A percentile compares a stretch with the other conserved stretches of the same genome.
phyloP scores from a whole-genome alignment of 2,797 vertebrate species.

The Scleropages formosus region DNA sequence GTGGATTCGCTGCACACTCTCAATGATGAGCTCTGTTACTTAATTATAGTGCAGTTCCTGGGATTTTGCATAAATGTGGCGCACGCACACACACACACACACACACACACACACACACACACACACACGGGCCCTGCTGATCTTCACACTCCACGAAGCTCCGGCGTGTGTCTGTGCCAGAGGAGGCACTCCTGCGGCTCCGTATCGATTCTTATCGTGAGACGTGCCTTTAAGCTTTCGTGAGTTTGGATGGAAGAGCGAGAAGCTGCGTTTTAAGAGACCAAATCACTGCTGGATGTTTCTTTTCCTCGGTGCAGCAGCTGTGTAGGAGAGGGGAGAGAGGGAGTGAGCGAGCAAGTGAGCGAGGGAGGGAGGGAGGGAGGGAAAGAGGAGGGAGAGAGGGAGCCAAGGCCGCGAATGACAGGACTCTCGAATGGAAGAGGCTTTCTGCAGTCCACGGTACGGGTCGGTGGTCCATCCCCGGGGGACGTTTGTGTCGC shows the following conservation, averaged over 20 bases:
- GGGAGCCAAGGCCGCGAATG: conserved; percentile 28
- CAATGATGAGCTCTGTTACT: neutral
- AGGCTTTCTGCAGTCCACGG: neutral
- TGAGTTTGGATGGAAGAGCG: neutral
- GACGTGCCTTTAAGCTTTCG: neutral
- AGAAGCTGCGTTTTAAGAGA: neutral
- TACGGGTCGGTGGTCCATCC: conserved; percentile 12
- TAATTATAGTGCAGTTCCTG: neutral
- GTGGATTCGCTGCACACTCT: neutral
- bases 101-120: too few relatives aligned
- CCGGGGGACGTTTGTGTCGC: conserved; percentile 52
- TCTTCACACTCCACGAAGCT: neutral
- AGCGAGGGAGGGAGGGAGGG: neutral
- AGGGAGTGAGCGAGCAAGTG: neutral
- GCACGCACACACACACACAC: neutral
- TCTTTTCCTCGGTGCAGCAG: neutral
- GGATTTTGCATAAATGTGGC: neutral
- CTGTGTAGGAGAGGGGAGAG: neutral
- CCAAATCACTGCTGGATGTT: neutral
- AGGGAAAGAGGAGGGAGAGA: conserved; percentile 29
- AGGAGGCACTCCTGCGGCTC: too few relatives aligned
- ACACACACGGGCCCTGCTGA: neutral
- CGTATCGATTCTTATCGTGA: too few relatives aligned
- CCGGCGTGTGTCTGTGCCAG: too few relatives aligned
- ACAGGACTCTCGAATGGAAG: neutral